Evolutionary conservation across 2,797 vertebrate genomes (phyloP), one percentile per base, ranked within the genome.

Genomic region (Hippopotamyrus pictus): DNA sequence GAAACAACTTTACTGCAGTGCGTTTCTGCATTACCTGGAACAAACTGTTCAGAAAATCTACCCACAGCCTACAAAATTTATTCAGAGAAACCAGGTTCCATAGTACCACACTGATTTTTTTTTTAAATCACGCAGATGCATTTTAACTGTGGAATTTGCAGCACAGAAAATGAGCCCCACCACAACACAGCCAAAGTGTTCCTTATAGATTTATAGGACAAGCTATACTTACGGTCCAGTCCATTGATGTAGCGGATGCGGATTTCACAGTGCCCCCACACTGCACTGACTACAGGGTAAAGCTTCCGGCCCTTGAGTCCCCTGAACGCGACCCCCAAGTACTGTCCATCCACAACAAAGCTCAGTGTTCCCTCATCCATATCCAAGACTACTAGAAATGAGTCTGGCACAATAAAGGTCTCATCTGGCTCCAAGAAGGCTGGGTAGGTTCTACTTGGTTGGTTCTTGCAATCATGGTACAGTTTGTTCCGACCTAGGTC

Each of bases 261-360:
- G 91, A 99, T 99, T 95, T 99, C 99, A 94, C 99, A 99, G 96
- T 99, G 99, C 94, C 99, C 98, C 99, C 99, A 99, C 91, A 99
- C 99, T 0, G 99, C 99, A 65, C 99, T 99, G 89, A 99, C 99
- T 88, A 99, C 97, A 0, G 98, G 99, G 91, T 99, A 98, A 12
- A 99, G 96, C 92, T 99, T 99, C 89, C 97, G 97, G 93, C 99
- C 99, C 89, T 99, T 99, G 90, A 99, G 97, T 92, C 99, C 98
- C 88, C 97, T 96, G 88, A 99, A 99, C 0, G 99, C 99, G 53
- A 99, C 97, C 0, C 99, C 99, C 93, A 99, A 96, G 94, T 99
- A 99, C 92, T 99, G 98, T 95, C 98, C 99, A 0, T 99, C 98
- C 73, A 99, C 99, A 0, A 99, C 96, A 94, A 98, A 99, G 93